Evolutionary conservation across 2,113 vertebrate genomes (phyloP).

Genomic region (Podiceps cristatus): DNA sequence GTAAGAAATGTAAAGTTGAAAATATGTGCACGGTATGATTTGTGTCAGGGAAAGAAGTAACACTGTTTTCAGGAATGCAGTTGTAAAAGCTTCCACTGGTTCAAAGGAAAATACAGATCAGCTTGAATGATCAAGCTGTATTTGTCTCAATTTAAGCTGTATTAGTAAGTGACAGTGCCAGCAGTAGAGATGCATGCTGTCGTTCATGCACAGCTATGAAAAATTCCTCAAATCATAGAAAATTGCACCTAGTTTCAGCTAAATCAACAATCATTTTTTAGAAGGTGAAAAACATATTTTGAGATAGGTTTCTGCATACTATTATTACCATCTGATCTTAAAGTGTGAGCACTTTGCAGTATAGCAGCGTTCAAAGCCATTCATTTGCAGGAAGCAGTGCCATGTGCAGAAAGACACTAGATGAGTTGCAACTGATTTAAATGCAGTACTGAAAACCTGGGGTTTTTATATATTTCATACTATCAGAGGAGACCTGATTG

Average conservation of each 20-base stretch:
- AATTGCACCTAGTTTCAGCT: constrained; percentile 47
- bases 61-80: background rate
- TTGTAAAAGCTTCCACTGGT: constrained; percentile 30
- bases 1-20: background rate
- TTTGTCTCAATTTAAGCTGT: constrained; percentile 33
- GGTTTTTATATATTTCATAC: background rate
- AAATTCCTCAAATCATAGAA: constrained; percentile 52
- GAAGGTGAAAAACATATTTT: constrained; percentile 25
- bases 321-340: background rate
- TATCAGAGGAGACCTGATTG: background rate
- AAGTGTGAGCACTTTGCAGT: background rate
- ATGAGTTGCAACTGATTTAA: background rate
- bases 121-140: constrained; percentile 8
- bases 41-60: background rate
- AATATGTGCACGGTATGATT: background rate
- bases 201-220: constrained; percentile 22
- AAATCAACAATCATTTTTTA: constrained; percentile 22
- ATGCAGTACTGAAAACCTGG: background rate
- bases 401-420: background rate
- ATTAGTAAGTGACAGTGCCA: constrained; percentile 37
- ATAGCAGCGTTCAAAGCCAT: background rate
- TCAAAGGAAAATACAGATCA: constrained; percentile 45
- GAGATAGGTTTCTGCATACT: background rate
- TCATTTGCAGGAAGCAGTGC: background rate
- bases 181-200: constrained; percentile 19